phyloP scores from a whole-genome alignment of 2,888 invertebrate genomes.

The Scaptomyza cyrtandrae region DNA sequence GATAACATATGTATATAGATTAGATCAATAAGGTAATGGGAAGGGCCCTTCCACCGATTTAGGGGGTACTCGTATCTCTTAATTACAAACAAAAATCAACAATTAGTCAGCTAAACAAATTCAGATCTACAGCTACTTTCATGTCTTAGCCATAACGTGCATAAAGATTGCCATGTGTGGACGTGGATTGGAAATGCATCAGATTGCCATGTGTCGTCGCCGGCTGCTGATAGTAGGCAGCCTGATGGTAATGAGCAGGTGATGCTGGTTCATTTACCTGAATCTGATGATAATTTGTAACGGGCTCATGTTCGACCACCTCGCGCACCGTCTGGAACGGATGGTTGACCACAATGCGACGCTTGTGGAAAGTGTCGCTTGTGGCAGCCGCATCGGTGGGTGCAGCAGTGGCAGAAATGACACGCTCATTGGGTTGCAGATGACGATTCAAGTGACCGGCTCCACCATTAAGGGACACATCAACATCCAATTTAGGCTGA shows the following conservation, averaged over 20 bases:
- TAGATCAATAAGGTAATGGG: conserved; percentile 59
- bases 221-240: conserved; percentile 73
- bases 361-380: conserved; percentile 86
- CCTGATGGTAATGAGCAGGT: conserved; percentile 71
- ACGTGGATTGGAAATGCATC: conserved; percentile 54
- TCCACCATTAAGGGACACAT: conserved; percentile 83
- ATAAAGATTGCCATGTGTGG: conserved; percentile 66
- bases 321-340: conserved; percentile 87
- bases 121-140: conserved; percentile 15
- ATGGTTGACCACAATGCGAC: conserved; percentile 87
- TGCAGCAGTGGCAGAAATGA: conserved; percentile 86
- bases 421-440: conserved; percentile 85
- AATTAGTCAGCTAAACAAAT: conserved; percentile 39
- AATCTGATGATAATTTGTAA: conserved; percentile 86
- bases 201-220: conserved; percentile 72
- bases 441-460: conserved; percentile 79
- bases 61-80: conserved; percentile 28
- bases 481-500: conserved; percentile 58
- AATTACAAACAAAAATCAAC: conserved; percentile 31
- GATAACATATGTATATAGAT: conserved; percentile 13
- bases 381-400: conserved; percentile 85
- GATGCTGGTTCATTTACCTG: conserved; percentile 86
- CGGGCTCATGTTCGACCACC: conserved; percentile 87
- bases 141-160: conserved; percentile 38
- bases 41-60: conserved; percentile 70